phyloP scores from a whole-genome alignment of 2,888 invertebrate genomes.

The Ichneumoninae sp. region DNA sequence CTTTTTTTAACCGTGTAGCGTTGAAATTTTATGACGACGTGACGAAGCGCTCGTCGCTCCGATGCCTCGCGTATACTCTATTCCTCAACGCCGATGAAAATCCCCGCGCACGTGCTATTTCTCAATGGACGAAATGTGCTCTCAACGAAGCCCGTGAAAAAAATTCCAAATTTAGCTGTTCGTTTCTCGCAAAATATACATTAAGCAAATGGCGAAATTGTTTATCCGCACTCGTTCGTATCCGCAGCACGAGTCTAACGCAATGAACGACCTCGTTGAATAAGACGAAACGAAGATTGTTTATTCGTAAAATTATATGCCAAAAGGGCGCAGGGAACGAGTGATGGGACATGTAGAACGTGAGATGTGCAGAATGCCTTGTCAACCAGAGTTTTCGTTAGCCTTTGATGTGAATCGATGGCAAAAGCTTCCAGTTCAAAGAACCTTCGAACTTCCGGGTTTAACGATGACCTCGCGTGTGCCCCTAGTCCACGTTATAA shows the following conservation, averaged over 20 bases:
- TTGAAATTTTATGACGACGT: not conserved
- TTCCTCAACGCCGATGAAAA: conserved; percentile 10
- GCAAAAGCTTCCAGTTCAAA: conserved; percentile 5
- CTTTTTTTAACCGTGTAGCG: not conserved
- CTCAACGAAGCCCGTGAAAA: not conserved
- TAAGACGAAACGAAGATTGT: not conserved
- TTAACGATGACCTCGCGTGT: not conserved
- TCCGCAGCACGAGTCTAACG: not conserved
- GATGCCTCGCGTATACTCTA: not conserved
- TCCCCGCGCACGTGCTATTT: not conserved
- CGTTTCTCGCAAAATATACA: not conserved
- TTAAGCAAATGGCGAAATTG: not conserved
- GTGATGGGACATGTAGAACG: not conserved
- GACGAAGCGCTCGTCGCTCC: not conserved
- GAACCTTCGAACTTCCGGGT: conserved; percentile 1
- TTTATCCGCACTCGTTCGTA: not conserved
- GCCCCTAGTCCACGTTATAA: not conserved
- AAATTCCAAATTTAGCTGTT: not conserved
- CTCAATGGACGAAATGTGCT: not conserved
- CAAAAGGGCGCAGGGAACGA: not conserved
- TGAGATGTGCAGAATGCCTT: not conserved
- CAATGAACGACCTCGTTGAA: not conserved
- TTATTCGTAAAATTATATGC: not conserved
- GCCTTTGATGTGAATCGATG: not conserved
- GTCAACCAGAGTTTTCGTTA: conserved; percentile 14